These are phyloP conservation scores for Oligia strigilis DNA, from an alignment of 2,888 invertebrate genomes.

Conservation along the genomic window DNA sequence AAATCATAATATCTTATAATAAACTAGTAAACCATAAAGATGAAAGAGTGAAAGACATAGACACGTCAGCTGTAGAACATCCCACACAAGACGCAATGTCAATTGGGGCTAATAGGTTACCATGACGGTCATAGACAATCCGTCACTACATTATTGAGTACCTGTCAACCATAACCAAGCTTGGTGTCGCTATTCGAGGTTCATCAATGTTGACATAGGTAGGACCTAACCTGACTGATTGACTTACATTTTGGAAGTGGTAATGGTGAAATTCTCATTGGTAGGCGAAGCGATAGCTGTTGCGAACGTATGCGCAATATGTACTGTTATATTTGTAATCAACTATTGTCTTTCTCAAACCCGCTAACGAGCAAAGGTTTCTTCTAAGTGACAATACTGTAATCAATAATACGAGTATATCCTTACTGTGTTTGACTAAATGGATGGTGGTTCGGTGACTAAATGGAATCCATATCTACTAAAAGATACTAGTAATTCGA, in stretches of 20 bases:
- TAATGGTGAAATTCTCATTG: constrained; percentile 50
- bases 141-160: constrained; percentile 28
- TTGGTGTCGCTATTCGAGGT: constrained; percentile 17
- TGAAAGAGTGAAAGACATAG: neutral
- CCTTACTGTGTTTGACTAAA: no score
- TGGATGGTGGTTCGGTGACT: no score
- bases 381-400: neutral
- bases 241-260: constrained; percentile 45
- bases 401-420: no score
- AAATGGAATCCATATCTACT: no score
- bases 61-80: constrained; percentile 11
- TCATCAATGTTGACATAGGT: constrained; percentile 33
- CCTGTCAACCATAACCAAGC: constrained; percentile 33
- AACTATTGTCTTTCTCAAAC: constrained; percentile 11
- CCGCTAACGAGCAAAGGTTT: neutral
- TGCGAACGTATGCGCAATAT: constrained; percentile 9
- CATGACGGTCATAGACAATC: constrained; percentile 24
- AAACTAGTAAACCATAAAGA: neutral
- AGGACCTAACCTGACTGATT: constrained; percentile 25
- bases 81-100: constrained; percentile 20
- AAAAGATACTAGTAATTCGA: no score
- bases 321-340: constrained; percentile 31
- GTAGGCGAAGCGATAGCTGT: constrained; percentile 25
- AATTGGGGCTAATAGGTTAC: constrained; percentile 55
- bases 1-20: neutral